Evolutionary conservation across 1,140 invertebrate species (phyloP).

Genomic region (Temnothorax longispinosus): DNA sequence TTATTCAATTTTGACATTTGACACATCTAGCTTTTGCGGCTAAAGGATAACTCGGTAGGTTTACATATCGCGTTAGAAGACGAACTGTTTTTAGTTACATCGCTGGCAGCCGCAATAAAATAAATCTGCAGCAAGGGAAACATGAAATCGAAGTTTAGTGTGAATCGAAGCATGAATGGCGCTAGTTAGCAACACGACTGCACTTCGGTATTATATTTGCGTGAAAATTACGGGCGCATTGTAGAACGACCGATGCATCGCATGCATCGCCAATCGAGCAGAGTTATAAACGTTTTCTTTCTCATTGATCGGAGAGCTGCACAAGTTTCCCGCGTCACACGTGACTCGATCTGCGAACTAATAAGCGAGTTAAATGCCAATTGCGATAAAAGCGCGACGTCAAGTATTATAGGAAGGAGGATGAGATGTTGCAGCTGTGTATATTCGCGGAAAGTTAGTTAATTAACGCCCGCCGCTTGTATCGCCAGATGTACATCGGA

Average conservation of each 20-base stretch:
- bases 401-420: background rate
- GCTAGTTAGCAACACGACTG: conserved; percentile 34
- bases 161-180: conserved; percentile 43
- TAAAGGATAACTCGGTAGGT: background rate
- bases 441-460: conserved; percentile 70
- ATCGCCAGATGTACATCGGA: conserved; percentile 23
- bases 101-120: conserved; percentile 32
- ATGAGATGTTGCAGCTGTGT: background rate
- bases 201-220: conserved; percentile 46
- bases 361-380: conserved; percentile 37
- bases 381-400: conserved; percentile 32
- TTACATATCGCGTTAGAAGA: background rate
- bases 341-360: conserved; percentile 2
- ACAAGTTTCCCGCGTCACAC: conserved; percentile 15
- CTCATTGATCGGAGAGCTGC: background rate
- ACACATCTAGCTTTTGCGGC: background rate
- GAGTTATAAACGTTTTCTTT: conserved; percentile 46
- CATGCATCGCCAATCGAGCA: conserved; percentile 25
- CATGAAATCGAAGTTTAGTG: conserved; percentile 41
- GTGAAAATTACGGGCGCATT: conserved; percentile 50
- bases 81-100: background rate
- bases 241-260: conserved; percentile 26
- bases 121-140: conserved; percentile 49
- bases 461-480: conserved; percentile 63
- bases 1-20: background rate